These are phyloP conservation scores for Rynchops niger DNA, from an alignment of 2,113 vertebrate genomes.

Conservation along the genomic window DNA sequence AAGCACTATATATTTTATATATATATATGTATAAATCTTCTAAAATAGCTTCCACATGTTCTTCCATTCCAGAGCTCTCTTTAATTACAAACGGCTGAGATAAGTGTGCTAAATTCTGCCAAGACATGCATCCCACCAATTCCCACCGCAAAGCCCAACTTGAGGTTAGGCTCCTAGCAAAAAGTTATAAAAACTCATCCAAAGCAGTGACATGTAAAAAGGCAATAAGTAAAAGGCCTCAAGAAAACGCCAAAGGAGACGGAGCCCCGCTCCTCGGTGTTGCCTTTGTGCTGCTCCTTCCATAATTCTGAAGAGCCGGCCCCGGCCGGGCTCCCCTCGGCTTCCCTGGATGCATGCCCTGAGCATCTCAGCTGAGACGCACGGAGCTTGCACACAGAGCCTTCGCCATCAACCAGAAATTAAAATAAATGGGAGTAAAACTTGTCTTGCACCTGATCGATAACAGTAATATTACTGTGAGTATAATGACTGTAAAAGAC, in stretches of 20 bases:
- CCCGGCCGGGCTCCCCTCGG: fast-evolving
- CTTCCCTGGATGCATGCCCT: not conserved
- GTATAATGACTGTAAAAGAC: not conserved
- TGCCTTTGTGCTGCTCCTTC: not conserved
- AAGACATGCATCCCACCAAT: fast-evolving
- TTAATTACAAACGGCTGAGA: not conserved
- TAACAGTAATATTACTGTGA: not conserved
- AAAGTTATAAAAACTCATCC: not conserved
- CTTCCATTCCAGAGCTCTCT: not conserved
- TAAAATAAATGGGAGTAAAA: not conserved
- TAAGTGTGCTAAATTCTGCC: not conserved
- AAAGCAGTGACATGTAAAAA: not conserved
- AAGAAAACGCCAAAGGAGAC: not conserved
- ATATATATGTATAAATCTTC: not conserved
- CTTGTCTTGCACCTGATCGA: not conserved
- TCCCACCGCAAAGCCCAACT: not conserved
- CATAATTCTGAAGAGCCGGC: not conserved
- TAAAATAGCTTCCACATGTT: not conserved
- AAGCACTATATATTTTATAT: not conserved
- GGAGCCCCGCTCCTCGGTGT: not conserved
- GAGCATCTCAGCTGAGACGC: not conserved
- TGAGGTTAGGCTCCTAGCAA: not conserved
- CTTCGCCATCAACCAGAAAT: not conserved
- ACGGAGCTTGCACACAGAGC: not conserved
- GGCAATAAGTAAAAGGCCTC: not conserved